Base-by-base conservation (phyloP, 2,797 vertebrate genomes). In the Sphenopsis melanotis region DNA sequence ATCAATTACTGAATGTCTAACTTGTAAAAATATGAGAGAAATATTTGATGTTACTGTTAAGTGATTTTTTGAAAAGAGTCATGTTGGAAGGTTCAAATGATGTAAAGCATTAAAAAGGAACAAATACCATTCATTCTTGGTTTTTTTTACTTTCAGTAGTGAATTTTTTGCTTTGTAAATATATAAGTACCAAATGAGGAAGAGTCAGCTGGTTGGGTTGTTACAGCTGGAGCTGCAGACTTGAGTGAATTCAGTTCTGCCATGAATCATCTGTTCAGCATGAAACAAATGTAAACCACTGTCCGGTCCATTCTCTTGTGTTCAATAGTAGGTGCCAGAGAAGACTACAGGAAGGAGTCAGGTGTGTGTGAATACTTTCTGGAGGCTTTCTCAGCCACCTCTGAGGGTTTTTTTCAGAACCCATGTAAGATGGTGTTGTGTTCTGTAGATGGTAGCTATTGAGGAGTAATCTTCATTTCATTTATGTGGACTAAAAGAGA, bases 1-100 rank as follows among this genome's bases (percentile, higher is more conserved):
- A 72, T 83, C 61, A 88, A 3, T 60, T 91, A 41, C 57, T 57
- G 46, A 60, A 83, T 56, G 21, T 59, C 41, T 27, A 13, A 37
- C 14, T 77, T 90, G 37, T 71, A 60, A 83, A 77, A 83, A 56
- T 22, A 12, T 2, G 6, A 83, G 63, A 46, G 15, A 63, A 34
- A 49, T 74, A 15, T 77, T 93, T 87, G 60, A 94, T 87, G 32
- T 85, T 79, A 17, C 27, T 63, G 5, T 77, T 37, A 86, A 85
- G 56, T 77, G 47, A 74, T 2, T 72, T 80, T 59, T 37, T 93
- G 46, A 65, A 76, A 55, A 65, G 37, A 39, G 18, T 70, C 9
- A 3, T 18, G 1, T 36, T 78, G 29, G 37, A 77, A 50, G 18
- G 39, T 50, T 92, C n/a, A 47, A 30, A 6, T 83, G 44, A 78